These are phyloP conservation scores for Xanthia togata DNA, from an alignment of 2,888 invertebrate species.

Conservation along the genomic window DNA sequence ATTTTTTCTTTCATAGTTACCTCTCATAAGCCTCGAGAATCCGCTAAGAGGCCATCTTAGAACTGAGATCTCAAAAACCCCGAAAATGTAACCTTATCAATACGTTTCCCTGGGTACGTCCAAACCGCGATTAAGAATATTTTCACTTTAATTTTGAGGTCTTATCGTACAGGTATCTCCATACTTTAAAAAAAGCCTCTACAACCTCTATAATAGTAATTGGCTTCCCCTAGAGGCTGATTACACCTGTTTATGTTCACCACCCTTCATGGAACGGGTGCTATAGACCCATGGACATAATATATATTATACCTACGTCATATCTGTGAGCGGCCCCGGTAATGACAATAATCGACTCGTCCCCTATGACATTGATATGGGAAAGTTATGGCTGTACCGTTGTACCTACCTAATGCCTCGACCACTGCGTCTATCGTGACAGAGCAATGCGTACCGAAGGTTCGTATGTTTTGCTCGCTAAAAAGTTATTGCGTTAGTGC, in stretches of 20 bases:
- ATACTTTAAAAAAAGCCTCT: no score
- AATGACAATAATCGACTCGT: constrained; percentile 43
- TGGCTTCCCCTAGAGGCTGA: constrained; percentile 5
- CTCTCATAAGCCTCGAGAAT: neutral
- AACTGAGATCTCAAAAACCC: neutral
- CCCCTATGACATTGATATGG: constrained; percentile 19
- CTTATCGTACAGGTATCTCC: no score
- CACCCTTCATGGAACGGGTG: constrained; percentile 17
- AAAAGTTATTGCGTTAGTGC: no score
- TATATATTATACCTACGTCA: constrained; percentile 9
- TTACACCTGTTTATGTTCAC: constrained; percentile 24
- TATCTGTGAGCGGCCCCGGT: constrained; percentile 16
- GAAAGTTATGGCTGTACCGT: constrained; percentile 15
- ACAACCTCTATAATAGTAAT: constrained; percentile 15
- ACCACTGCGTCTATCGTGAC: no score
- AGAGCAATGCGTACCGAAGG: no score
- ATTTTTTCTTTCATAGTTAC: neutral
- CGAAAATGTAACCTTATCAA: constrained; percentile 5
- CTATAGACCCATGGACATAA: constrained; percentile 5
- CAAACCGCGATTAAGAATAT: constrained; percentile 10
- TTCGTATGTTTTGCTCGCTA: no score
- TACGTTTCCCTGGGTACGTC: constrained; percentile 6
- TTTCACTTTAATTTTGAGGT: constrained; percentile 3
- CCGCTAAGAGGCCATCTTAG: neutral
- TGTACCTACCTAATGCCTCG: constrained; percentile 6